Evolutionary conservation across 2,113 vertebrate genomes (phyloP), one percentile per base, ranked within the genome.

Genomic region (Erythrolamprus reginae): DNA sequence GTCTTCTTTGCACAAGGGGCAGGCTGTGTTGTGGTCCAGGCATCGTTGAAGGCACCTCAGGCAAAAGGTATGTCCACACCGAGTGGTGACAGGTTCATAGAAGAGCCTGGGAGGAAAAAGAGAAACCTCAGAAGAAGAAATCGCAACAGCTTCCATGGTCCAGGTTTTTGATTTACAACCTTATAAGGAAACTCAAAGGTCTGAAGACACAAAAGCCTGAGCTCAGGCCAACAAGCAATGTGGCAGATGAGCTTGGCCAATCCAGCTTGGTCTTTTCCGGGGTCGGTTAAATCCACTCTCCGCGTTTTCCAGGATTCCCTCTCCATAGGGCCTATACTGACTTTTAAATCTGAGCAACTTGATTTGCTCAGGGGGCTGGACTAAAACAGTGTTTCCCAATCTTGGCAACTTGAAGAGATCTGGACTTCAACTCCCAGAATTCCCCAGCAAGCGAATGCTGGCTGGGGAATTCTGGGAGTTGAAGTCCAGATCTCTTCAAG

Each of bases 21-120:
- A 99, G 92, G 98, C 98, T 3, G 98, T 96, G 86, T 98, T 99
- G 96, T 99, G 98, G 96, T 99, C 98, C 90, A 99, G 96, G 94
- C 98, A 98, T 93, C 98, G 96, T 95, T 99, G 98, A 94, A 99
- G 97, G 97, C 98, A 99, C 93, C 98, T 98, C 91, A 99, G 97
- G 95, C 98, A 99, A 96, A 99, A 99, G 1, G 98, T 99, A 93
- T 99, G 98, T 10, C 98, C 98, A 88, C 98, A 99, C 1, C 98
- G 98, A 21, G 98, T 99, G 52, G 98, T 98, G 91, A 99, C 98
- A 21, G 98, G 98, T 96, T 99, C 98, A 70, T 98, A 98, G 95
- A 98, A 98, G 89, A 99, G 96, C 94, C 98, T 99, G 95, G 65
- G 95, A 13, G 15, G 15, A 56, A 8, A 26, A 26, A 28, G 82